Evolutionary conservation across 2,888 invertebrate genomes (phyloP).

Genomic region (Pterostichus niger): DNA sequence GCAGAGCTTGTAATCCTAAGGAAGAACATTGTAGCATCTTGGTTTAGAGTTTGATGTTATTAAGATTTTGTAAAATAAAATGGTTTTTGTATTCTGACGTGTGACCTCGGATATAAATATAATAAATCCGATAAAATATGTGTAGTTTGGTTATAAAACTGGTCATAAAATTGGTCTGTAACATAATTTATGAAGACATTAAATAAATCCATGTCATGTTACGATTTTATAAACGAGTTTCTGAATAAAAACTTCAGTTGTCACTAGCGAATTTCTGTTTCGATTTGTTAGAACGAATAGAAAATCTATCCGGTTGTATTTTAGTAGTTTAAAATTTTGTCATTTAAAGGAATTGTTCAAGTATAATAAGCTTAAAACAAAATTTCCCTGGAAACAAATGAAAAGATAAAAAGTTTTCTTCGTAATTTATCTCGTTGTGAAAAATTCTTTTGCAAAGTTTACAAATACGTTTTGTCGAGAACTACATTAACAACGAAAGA

Average conservation of each 20-base stretch:
- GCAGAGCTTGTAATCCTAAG: too few relatives aligned
- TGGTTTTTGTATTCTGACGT: constrained; percentile 9
- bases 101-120: constrained; percentile 16
- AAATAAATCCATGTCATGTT: constrained; percentile 16
- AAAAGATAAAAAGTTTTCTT: constrained; percentile 53
- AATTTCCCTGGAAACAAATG: constrained; percentile 39
- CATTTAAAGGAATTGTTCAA: not conserved
- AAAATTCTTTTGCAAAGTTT: constrained; percentile 55
- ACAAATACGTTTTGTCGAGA: constrained; percentile 52
- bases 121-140: constrained; percentile 27
- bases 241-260: not conserved
- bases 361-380: constrained; percentile 21
- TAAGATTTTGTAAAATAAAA: not conserved
- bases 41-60: too few relatives aligned
- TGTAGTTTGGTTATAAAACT: constrained; percentile 30
- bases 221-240: constrained; percentile 1
- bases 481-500: constrained; percentile 57
- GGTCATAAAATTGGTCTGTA: constrained; percentile 22
- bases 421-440: constrained; percentile 48
- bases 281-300: too few relatives aligned
- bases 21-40: too few relatives aligned
- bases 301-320: too few relatives aligned
- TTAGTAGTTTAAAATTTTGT: not conserved
- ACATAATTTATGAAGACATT: constrained; percentile 38
- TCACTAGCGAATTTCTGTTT: too few relatives aligned